Evolutionary conservation across 2,113 vertebrate species (phyloP), one percentile per base, ranked within the genome.

Genomic region (Dromiciops gliroides): DNA sequence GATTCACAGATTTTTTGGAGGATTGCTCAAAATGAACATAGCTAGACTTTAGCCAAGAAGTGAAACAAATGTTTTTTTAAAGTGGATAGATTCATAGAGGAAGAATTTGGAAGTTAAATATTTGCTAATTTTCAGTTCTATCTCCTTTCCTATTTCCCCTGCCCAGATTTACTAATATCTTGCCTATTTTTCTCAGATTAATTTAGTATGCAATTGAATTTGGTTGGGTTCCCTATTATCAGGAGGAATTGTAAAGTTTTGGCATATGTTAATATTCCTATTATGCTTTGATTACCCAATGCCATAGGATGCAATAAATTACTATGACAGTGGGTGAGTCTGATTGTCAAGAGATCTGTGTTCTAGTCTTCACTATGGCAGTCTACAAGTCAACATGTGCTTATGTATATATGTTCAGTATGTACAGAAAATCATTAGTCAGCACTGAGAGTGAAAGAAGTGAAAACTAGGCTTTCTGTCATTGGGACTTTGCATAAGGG

Each of bases 1-100:
- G 67, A 93, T 91, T 95, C 93, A 95, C 96, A 94, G 95, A 92
- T 91, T 11, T 67, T 97, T 95, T 96, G 95, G 92, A 92, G 56
- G 31, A 49, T 95, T 90, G 50, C 91, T 95, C 92, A 95, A 93
- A 92, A 93, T 52, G 56, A 51, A 1, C 0, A 25, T 25, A 94
- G 48, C 91, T 24, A 25, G n/a, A 91, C 89, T 93, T 93, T 96
- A 93, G 92, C 90, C 37, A 92, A 94, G 94, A 56, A 95, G 90
- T 93, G 48, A 94, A 93, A 75, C 37, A 83, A 90, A 48, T 94
- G 49, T 52, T 52, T 92, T 51, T 31, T 50, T 83, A 44, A n/a
- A 60, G 48, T 53, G 83, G 47, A 48, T 26, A 51, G 3, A 51
- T 88, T 37, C 6, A 83, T 8, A 83, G 67, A 83, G 67, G 37